Evolutionary conservation across 2,113 vertebrate genomes (phyloP), one percentile per base, ranked within the genome.

Genomic region (Gymnocephalus cernua): DNA sequence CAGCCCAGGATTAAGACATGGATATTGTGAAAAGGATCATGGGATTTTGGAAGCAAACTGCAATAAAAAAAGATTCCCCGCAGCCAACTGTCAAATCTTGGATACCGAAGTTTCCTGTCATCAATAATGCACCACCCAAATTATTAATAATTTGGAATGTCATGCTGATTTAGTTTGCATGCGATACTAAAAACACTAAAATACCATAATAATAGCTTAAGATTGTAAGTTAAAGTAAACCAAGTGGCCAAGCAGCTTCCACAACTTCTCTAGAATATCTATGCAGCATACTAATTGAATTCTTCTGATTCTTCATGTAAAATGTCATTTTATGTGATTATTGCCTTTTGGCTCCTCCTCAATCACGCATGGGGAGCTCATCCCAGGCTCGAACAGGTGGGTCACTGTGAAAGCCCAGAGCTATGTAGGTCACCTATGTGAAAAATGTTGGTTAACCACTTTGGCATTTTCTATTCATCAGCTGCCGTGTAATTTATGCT

Each of bases 391-490:
- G 4, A 78, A 76, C 86, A 89, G 86, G 88, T 87, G 75, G 77
- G 78, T 70, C 73, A 53, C 57, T 66, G 53, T 72, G 27, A 82
- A 82, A 76, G 57, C 64, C 45, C 27, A 4, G 19, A 19, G 74
- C 83, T 85, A 91, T 91, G 70, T 90, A 90, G 86, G 91, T 90
- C 91, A 92, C 74, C 70, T 18, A 85, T 86, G 78, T 67, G 73
- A 91, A 85, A 87, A 90, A 89, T 88, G 83, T 23, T 27, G 58
- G 66, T 88, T 87, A 72, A 68, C 79, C 82, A 76, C 73, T 66
- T 32, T 54, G 72, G 86, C 12, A 69, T 73, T 70, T 77, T 80
- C 77, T 74, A 45, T 53, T 68, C 58, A 58, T 67, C 29, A 65
- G 45, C 72, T 27, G 45, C 70, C 1, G 18, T 48, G 32, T 61